phyloP scores from a whole-genome alignment of 1,140 invertebrate species.

The Trachymyrmex septentrionalis region DNA sequence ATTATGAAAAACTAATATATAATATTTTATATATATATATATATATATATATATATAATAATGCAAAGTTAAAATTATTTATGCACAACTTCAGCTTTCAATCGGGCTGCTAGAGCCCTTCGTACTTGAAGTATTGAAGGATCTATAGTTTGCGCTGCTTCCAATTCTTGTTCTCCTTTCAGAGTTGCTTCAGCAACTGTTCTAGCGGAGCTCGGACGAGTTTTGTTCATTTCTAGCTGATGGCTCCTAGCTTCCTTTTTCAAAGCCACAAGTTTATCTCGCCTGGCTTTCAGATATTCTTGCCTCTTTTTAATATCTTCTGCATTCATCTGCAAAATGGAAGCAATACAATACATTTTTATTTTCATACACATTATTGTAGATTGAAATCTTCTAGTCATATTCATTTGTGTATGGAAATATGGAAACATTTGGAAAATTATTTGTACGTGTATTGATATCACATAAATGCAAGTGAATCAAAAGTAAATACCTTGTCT shows the following conservation, averaged over 20 bases:
- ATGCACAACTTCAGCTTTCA: constrained; percentile 93
- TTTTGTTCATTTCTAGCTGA: constrained; percentile 88
- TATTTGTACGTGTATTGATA: neutral
- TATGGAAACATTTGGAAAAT: constrained; percentile 4
- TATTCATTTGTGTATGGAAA: too few relatives aligned
- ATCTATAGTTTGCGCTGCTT: constrained; percentile 81
- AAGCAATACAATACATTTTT: constrained; percentile 24
- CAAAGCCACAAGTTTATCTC: constrained; percentile 95
- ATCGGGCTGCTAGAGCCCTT: constrained; percentile 92
- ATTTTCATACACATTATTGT: neutral
- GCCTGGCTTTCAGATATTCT: constrained; percentile 94
- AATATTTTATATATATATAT: neutral
- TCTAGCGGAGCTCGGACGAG: constrained; percentile 83
- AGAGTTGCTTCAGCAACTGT: constrained; percentile 83
- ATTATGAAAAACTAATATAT: constrained; percentile 23
- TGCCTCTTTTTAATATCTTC: constrained; percentile 93
- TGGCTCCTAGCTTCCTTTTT: constrained; percentile 95
- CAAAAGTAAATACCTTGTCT: constrained; percentile 46
- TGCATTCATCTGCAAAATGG: constrained; percentile 82
- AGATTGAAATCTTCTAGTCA: neutral
- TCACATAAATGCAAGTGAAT: neutral
- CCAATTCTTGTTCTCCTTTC: constrained; percentile 79
- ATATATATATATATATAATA: constrained; percentile 2
- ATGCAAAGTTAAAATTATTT: constrained; percentile 65
- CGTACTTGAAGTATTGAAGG: constrained; percentile 91